Percentiles rank a stretch among this genome's conserved stretches.
Conservation (phyloP, 2,113 vertebrate genomes). For the Pomatorhinus ruficollis region DNA sequence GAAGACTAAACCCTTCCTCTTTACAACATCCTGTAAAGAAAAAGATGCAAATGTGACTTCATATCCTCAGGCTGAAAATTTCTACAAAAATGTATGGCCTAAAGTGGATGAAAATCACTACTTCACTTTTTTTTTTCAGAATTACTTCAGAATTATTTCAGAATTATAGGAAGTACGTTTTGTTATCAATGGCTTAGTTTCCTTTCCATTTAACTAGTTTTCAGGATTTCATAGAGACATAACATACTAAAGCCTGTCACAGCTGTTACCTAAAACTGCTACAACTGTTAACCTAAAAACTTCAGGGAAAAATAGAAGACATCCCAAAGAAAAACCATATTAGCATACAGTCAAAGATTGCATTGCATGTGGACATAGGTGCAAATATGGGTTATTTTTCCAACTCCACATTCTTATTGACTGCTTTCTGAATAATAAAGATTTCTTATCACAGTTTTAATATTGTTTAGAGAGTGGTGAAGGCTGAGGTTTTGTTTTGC, state of each 20-base stretch:
- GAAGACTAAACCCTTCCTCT: neutral
- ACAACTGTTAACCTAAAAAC: neutral
- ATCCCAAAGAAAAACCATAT: neutral
- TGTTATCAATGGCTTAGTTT: neutral
- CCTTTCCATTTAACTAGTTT: neutral
- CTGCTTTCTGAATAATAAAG: neutral
- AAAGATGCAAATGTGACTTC: neutral
- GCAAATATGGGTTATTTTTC: neutral
- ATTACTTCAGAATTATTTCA: too few species aligned
- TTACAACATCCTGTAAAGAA: neutral
- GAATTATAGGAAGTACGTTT: neutral
- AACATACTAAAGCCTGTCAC: neutral
- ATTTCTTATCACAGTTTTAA: neutral
- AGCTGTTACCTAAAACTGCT: neutral
- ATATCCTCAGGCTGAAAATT: neutral
- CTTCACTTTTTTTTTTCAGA: neutral
- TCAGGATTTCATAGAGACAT: neutral
- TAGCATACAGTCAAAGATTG: neutral
- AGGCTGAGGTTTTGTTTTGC: constrained; percentile 21
- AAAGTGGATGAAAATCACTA: neutral
- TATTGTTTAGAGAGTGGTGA: neutral
- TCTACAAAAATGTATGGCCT: neutral
- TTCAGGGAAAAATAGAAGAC: neutral
- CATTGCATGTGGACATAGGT: neutral
- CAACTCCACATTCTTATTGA: neutral